phyloP scores from a whole-genome alignment of 35 echinoderm and acorn worm species.

The Holothuria glaberrima region DNA sequence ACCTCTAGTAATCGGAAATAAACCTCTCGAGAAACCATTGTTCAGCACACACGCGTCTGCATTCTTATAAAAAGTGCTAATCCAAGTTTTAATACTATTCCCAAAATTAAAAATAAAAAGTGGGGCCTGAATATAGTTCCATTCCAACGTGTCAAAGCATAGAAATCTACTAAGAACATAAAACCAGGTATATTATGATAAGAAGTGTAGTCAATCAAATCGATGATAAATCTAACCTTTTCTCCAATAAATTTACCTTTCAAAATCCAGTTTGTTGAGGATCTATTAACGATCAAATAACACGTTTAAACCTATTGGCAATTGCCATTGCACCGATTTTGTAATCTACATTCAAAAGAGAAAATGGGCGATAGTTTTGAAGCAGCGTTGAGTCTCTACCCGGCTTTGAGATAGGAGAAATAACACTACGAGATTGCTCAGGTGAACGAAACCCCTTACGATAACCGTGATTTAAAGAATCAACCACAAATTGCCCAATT shows the following conservation, averaged over 20 bases:
- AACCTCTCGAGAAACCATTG: slow-evolving; percentile 1
- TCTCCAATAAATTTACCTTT: slow-evolving; percentile 51
- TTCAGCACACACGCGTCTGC: slow-evolving; percentile 13
- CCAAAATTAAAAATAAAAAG: slow-evolving; percentile 38
- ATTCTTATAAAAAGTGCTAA: slow-evolving; percentile 15
- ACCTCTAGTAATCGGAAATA: neutral
- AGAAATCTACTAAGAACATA: slow-evolving; percentile 19
- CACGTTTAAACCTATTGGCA: slow-evolving; percentile 30
- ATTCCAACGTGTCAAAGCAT: slow-evolving; percentile 7
- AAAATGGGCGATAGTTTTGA: too few relatives aligned
- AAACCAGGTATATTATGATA: neutral
- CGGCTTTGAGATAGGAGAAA: too few relatives aligned
- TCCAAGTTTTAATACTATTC: slow-evolving; percentile 1
- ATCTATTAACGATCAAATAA: neutral
- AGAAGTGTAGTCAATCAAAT: neutral
- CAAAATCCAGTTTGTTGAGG: slow-evolving; percentile 42
- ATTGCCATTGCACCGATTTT: neutral
- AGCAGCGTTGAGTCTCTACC: too few relatives aligned
- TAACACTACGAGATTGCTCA: too few relatives aligned
- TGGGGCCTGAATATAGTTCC: neutral
- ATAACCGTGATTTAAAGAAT: too few relatives aligned
- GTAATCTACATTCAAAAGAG: too few relatives aligned
- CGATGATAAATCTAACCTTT: slow-evolving; percentile 28
- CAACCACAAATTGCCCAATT: too few relatives aligned
- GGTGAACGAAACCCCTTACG: too few relatives aligned